These are phyloP conservation scores for Setophaga coronata DNA, from an alignment of 2,113 vertebrate genomes.

Conservation along the genomic window DNA sequence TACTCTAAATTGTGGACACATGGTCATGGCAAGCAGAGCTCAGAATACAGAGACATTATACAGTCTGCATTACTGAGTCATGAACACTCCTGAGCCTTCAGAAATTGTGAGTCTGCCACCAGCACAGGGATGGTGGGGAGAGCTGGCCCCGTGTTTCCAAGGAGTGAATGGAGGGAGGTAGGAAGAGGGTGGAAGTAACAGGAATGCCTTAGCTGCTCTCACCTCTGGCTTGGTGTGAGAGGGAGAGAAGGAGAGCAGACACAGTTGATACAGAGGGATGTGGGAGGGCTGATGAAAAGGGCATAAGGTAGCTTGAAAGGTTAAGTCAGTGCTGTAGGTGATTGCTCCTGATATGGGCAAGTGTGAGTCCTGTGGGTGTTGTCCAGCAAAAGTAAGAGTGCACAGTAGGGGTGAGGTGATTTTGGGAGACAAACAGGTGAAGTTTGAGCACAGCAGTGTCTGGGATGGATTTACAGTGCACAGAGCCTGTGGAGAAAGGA, in stretches of 20 bases:
- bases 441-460: not conserved
- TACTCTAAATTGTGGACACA: not conserved
- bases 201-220: not conserved
- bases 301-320: not conserved
- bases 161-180: not conserved
- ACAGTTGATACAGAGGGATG: not conserved
- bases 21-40: not conserved
- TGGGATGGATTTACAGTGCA: not conserved
- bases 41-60: not conserved
- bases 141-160: accelerated
- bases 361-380: not conserved
- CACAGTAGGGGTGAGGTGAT: not conserved
- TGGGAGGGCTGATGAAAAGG: not conserved
- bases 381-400: accelerated
- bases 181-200: not conserved
- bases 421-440: not conserved
- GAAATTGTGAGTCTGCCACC: not conserved
- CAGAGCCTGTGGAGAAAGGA: not conserved
- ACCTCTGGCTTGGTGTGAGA: not conserved
- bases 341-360: not conserved
- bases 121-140: not conserved
- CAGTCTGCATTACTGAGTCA: not conserved
- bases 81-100: not conserved
- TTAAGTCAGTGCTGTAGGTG: not conserved
- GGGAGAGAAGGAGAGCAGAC: not conserved